Percentiles rank a stretch among this genome's conserved stretches.
Evolutionary conservation across 92 coral and sea anemone species (phyloP).

Genomic region (Parazoanthus atlanticus): DNA sequence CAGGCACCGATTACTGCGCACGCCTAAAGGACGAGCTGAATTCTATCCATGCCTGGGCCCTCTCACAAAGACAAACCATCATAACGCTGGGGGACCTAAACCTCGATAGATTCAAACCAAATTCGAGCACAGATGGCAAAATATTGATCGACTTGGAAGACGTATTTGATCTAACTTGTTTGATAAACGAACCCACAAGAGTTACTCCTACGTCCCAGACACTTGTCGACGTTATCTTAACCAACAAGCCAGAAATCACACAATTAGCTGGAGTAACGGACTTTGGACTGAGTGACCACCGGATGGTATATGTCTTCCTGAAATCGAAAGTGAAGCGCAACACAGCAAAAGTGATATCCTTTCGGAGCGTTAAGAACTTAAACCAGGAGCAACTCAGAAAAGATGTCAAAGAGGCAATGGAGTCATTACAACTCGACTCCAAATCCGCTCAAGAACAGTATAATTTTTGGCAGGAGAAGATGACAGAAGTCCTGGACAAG

Average conservation of each 20-base stretch:
- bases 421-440: conserved; percentile 7
- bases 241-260: conserved; percentile 41
- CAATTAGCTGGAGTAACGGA: conserved; percentile 49
- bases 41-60: conserved; percentile 36
- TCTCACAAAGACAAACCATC: conserved; percentile 9
- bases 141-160: conserved; percentile 55
- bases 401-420: conserved; percentile 43
- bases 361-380: conserved; percentile 40
- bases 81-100: conserved; percentile 40
- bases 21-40: no score
- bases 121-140: conserved; percentile 40
- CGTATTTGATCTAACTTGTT: conserved; percentile 17
- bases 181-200: conserved; percentile 47
- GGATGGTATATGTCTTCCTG: conserved; percentile 31
- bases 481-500: conserved; percentile 32
- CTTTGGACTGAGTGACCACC: conserved; percentile 61
- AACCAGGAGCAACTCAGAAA: conserved; percentile 31
- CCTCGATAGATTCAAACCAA: conserved; percentile 14
- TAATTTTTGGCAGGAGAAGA: conserved; percentile 25
- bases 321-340: conserved; percentile 18
- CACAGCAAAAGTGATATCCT: conserved; percentile 55
- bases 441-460: conserved; percentile 26
- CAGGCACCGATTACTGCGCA: no score
- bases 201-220: conserved; percentile 40
- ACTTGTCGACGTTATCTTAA: conserved; percentile 52